These are phyloP conservation scores for Nycticorax nycticorax DNA, from an alignment of 2,113 vertebrate species.

Conservation along the genomic window DNA sequence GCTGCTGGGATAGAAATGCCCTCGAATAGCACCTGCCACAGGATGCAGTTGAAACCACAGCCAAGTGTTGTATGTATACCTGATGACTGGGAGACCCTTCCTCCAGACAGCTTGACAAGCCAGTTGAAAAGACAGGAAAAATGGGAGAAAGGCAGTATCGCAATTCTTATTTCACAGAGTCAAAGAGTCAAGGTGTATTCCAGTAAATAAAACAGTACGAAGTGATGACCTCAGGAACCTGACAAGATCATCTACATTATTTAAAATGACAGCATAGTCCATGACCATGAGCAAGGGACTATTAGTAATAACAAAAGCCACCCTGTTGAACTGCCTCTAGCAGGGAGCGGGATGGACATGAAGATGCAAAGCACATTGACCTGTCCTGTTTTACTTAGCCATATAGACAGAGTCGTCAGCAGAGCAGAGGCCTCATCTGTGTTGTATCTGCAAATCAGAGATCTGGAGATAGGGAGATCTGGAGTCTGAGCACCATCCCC, in stretches of 20 bases:
- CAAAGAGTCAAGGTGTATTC: not conserved
- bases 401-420: not conserved
- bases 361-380: not conserved
- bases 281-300: not conserved
- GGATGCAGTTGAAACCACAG: constrained; percentile 26
- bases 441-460: not conserved
- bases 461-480: not conserved
- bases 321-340: not conserved
- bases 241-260: not conserved
- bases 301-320: not conserved
- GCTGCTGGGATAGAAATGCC: not conserved
- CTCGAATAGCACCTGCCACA: constrained; percentile 29
- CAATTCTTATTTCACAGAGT: not conserved
- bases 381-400: not conserved
- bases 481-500: not conserved
- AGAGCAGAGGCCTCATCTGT: not conserved
- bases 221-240: not conserved
- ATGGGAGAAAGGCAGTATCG: not conserved
- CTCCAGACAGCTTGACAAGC: not conserved
- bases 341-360: not conserved
- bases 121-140: not conserved
- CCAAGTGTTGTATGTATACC: not conserved
- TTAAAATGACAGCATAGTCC: not conserved
- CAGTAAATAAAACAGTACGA: not conserved
- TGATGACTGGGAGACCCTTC: not conserved